Evolutionary conservation across 1,140 invertebrate genomes (phyloP).

Genomic region (Drosophila varians): DNA sequence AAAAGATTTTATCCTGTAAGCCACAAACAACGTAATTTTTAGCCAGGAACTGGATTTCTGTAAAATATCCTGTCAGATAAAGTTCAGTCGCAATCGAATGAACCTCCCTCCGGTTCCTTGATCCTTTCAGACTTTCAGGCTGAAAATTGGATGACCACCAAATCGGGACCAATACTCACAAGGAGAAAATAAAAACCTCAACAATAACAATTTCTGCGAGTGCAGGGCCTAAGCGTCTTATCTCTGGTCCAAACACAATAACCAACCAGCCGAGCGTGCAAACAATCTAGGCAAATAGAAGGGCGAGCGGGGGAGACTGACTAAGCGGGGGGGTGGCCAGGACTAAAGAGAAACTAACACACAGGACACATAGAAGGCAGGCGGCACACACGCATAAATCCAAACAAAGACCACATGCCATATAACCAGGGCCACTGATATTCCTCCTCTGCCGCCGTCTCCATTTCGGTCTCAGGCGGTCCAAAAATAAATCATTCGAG

Average conservation of each 20-base stretch:
- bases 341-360: not conserved
- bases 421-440: slow-evolving; percentile 32
- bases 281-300: slow-evolving; percentile 56
- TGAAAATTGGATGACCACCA: slow-evolving; percentile 24
- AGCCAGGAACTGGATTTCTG: not conserved
- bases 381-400: slow-evolving; percentile 64
- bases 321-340: no score
- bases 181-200: slow-evolving; percentile 1
- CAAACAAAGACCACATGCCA: slow-evolving; percentile 76
- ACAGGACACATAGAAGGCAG: not conserved
- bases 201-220: slow-evolving; percentile 38
- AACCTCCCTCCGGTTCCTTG: not conserved
- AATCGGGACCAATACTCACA: not conserved
- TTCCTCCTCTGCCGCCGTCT: slow-evolving; percentile 34
- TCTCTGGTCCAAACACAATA: slow-evolving; percentile 61
- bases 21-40: not conserved
- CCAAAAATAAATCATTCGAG: slow-evolving; percentile 80
- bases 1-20: not conserved
- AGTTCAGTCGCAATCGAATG: slow-evolving; percentile 6
- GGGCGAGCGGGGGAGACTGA: not conserved
- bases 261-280: slow-evolving; percentile 67
- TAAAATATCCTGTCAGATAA: not conserved
- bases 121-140: not conserved
- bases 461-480: slow-evolving; percentile 32
- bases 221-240: slow-evolving; percentile 68